Evolutionary conservation across 2,797 vertebrate species (phyloP), one percentile per base, ranked within the genome.

Genomic region (Scomberomorus guttatus): DNA sequence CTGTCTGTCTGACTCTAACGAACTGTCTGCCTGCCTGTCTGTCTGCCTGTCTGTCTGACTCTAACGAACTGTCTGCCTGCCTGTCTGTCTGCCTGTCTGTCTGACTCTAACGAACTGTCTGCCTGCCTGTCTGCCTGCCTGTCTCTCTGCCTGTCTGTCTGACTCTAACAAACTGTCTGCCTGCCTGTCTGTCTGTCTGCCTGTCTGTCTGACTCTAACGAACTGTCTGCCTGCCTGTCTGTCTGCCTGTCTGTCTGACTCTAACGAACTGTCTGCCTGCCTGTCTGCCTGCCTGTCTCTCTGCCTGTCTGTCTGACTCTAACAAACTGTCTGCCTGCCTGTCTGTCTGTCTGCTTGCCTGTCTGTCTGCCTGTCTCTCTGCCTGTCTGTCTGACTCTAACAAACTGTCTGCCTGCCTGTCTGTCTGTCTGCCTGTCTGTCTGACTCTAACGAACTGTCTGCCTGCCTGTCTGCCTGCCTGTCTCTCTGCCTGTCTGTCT

Each of bases 301-400:
- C 37, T 39, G 11, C 2, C 34, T 34, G 34, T 34, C 37, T 39
- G 11, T 39, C 37, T 39, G 37, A 0, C 37, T 39, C n/a, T n/a
- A n/a, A n/a, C n/a, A n/a, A n/a, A n/a, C n/a, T n/a, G 37, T 39
- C 37, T 39, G 34, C 8, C 34, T 37, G 34, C 8, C 37, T 39
- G 37, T 39, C 11, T 39, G 37, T 32, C 46, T 20, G 14, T 52
- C 52, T 72, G 20, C 24, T 42, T 52, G 13, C 5, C 57, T 59
- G 2, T 17, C 37, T 39, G 37, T 3, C 37, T 39, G 37, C 32
- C 46, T 20, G 11, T 52, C 52, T 72, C 15, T 42, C 50, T 56
- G 10, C 24, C 48, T 77, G 67, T 72, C 44, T 76, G 44, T 68
- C 44, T 94, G 58, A 5, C 34, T 62, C 3, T 74, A 11, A 10